A percentile compares a stretch with the other conserved stretches of the same genome.
Evolutionary conservation across 23 tunicate species (phyloP).

Genomic region (Corella eumyota): DNA sequence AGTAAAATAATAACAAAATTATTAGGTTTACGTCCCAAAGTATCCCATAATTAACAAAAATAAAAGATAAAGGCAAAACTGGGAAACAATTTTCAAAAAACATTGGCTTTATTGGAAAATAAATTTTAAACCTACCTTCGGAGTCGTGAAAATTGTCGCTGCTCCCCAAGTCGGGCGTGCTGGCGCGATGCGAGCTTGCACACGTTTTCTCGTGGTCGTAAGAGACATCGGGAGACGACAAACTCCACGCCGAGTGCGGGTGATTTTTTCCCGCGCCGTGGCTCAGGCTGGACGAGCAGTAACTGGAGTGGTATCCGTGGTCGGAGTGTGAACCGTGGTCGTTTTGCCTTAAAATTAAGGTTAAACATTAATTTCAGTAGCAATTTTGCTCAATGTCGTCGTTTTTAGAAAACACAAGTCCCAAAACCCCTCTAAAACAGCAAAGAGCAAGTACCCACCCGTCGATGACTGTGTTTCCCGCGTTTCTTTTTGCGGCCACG

Average conservation of each 20-base stretch:
- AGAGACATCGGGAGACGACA: slow-evolving; percentile 77
- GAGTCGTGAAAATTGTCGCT: too few species aligned
- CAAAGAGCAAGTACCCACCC: neutral
- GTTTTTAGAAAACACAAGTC: neutral
- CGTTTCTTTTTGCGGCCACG: neutral
- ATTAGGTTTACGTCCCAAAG: too few species aligned
- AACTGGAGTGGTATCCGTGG: slow-evolving; percentile 48
- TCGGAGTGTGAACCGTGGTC: slow-evolving; percentile 18
- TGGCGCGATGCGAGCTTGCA: slow-evolving; percentile 20
- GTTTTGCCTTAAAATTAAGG: too few species aligned
- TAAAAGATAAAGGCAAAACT: too few species aligned
- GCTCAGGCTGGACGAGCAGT: slow-evolving; percentile 41
- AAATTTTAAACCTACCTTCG: too few species aligned
- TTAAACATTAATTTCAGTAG: neutral
- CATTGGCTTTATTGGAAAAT: too few species aligned
- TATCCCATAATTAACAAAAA: too few species aligned
- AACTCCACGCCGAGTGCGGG: slow-evolving; percentile 58
- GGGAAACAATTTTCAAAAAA: too few species aligned
- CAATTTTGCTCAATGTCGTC: too few species aligned
- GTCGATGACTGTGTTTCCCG: neutral
- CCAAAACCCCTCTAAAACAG: neutral
- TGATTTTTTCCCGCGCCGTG: slow-evolving; percentile 17
- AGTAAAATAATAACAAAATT: too few species aligned
- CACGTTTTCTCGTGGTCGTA: slow-evolving; percentile 56
- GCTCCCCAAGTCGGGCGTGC: slow-evolving; percentile 25